Conservation (phyloP, 2,888 invertebrate species). For the Agonopterix alstromeriana region DNA sequence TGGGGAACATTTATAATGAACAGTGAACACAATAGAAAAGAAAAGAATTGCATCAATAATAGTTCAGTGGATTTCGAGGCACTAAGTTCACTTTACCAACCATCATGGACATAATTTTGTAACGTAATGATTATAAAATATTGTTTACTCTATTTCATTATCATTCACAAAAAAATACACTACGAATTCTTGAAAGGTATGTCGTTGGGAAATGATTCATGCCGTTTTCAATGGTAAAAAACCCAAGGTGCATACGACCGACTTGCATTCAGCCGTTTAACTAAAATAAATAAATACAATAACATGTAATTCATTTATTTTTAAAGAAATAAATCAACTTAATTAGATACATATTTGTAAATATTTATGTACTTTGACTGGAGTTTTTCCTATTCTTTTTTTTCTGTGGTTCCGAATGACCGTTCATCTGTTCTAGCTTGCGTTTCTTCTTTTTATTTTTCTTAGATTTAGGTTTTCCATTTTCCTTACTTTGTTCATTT, state of each 20-base stretch:
- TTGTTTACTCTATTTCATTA: background rate
- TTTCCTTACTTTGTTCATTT: constrained; percentile 21
- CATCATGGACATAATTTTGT: no score
- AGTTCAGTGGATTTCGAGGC: no score
- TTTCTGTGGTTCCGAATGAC: constrained; percentile 30
- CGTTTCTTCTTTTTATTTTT: constrained; percentile 51
- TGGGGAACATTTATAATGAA: no score
- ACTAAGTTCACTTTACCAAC: no score
- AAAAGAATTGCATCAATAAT: no score
- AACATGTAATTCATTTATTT: background rate
- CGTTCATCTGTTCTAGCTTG: constrained; percentile 42
- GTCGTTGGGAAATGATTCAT: no score
- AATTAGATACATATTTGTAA: background rate
- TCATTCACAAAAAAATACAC: background rate
- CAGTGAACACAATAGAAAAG: no score
- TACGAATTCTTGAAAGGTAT: background rate
- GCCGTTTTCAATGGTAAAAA: no score
- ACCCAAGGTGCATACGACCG: no score
- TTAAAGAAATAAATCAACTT: background rate
- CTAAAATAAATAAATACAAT: background rate
- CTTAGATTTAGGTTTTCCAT: constrained; percentile 22
- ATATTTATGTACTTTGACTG: constrained; percentile 27
- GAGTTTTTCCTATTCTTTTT: constrained; percentile 39
- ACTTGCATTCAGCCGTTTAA: background rate
- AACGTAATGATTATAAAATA: no score